These are phyloP conservation scores for Oreochromis tanganicae DNA, from an alignment of 2,113 vertebrate genomes.

Conservation along the genomic window DNA sequence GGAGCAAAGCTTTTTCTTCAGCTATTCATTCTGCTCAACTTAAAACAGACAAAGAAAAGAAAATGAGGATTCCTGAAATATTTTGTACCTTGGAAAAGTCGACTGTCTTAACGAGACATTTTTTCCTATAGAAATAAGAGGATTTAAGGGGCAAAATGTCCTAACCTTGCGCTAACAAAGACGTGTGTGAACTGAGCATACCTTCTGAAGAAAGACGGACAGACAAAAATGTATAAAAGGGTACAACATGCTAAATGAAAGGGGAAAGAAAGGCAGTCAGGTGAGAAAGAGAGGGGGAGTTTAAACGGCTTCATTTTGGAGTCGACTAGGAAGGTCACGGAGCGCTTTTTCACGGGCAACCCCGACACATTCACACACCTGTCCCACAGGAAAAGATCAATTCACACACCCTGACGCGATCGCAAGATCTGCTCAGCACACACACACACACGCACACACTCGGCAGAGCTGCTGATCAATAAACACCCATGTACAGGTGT, in stretches of 20 bases:
- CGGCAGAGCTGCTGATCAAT: constrained; percentile 43
- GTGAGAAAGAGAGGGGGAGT: constrained; percentile 24
- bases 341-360: not conserved
- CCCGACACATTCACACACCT: not conserved
- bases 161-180: constrained; percentile 49
- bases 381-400: constrained; percentile 49
- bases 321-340: constrained; percentile 34
- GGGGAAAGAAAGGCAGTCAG: constrained; percentile 22
- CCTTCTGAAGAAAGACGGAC: not conserved
- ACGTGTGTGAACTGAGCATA: constrained; percentile 17
- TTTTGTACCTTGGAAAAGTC: not conserved
- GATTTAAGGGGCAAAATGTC: constrained; percentile 23
- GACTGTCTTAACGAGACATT: not conserved
- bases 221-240: constrained; percentile 24
- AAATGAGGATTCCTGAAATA: not conserved
- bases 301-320: constrained; percentile 44
- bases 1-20: not conserved
- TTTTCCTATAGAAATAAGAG: not conserved
- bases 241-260: constrained; percentile 22
- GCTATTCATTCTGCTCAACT: not conserved
- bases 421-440: constrained; percentile 12
- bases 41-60: not conserved
- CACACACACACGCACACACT: not conserved
- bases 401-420: constrained; percentile 30
- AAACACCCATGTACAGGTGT: constrained; percentile 61